Conservation (phyloP, 2,888 invertebrate species). For the Epinotia bilunana region DNA sequence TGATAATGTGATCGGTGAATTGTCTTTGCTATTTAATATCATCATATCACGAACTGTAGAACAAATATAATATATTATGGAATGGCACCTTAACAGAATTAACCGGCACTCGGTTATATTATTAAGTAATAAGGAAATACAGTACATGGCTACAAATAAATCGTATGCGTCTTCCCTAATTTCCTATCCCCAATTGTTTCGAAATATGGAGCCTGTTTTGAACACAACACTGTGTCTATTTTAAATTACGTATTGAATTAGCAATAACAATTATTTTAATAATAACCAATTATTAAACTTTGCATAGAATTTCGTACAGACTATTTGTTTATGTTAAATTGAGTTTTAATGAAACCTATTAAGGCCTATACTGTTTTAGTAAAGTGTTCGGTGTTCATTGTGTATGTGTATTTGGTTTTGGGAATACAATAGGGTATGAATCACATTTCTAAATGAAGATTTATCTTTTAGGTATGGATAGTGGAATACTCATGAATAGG, state of each 20-base stretch:
- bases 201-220: neutral
- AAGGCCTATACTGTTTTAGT: neutral
- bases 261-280: neutral
- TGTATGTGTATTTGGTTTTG: neutral
- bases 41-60: too few relatives aligned
- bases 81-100: neutral
- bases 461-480: too few relatives aligned
- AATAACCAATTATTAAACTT: slow-evolving; percentile 11
- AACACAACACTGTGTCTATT: neutral
- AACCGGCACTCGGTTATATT: neutral
- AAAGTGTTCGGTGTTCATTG: neutral
- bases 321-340: neutral
- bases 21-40: too few relatives aligned
- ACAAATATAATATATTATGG: too few relatives aligned
- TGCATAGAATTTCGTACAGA: neutral
- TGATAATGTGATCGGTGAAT: too few relatives aligned
- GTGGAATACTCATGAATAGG: too few relatives aligned
- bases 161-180: slow-evolving; percentile 1
- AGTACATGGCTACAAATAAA: neutral
- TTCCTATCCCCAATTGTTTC: neutral
- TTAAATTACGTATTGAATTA: neutral
- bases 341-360: neutral
- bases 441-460: neutral
- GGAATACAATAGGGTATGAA: slow-evolving; percentile 12
- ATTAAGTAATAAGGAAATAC: neutral